Evolutionary conservation across 2,797 vertebrate genomes (phyloP), one percentile per base, ranked within the genome.

Genomic region (Phoebastria nigripes): DNA sequence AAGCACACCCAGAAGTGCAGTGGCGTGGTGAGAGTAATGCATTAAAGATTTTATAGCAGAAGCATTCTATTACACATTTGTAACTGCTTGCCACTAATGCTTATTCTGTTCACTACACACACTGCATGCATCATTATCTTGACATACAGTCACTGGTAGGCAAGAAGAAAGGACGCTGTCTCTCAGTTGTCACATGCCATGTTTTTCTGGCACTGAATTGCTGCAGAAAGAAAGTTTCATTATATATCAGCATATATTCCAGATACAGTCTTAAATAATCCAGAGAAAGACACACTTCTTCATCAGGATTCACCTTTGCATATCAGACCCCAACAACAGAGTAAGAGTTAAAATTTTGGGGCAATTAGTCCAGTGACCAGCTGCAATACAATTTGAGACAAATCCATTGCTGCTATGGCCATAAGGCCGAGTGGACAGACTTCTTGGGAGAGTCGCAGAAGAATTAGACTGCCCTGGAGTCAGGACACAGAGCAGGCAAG

Each of bases 31-130:
- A 95, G 33, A 15, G 21, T 59, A 89, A 86, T 81, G n/a, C 25
- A 89, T 89, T 89, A 76, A 84, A 83, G 87, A 72, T 92, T 94
- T 94, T 85, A 71, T 41, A 90, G 82, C 61, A 93, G 54, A 95
- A 31, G 33, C 3, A 3, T 82, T 91, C 55, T 22, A 74, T 61
- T 49, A 78, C 20, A 28, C 33, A 76, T 92, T 95, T 85, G 46
- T 87, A 89, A 81, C 47, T 78, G 41, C 72, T 91, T 76, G 46
- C 56, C 41, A 9, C 56, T 76, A 92, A 88, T 47, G 31, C 49
- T 89, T 81, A 85, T 87, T 93, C 81, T 62, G 46, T 49, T 92
- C 49, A 31, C 31, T 73, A 28, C 0, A 0, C 28, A 26, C 11
- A 47, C 29, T 25, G 35, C 28, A 69, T 58, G 39, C 56, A 59